Evolutionary conservation across 2,797 vertebrate species (phyloP), one percentile per base, ranked within the genome.

Genomic region (Hephaestus fuliginosus): DNA sequence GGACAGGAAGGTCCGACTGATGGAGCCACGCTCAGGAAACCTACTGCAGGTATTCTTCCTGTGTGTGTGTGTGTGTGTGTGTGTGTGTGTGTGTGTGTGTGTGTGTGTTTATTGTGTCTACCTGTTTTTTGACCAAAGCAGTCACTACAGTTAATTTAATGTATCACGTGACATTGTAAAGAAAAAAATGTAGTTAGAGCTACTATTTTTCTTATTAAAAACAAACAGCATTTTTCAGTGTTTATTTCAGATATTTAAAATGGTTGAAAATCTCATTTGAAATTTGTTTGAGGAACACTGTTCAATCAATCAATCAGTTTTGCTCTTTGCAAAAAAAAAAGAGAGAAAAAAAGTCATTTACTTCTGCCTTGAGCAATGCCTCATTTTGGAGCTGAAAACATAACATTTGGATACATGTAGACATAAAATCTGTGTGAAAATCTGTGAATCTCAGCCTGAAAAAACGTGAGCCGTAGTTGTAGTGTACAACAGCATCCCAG

Each of bases 1-100:
- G 86, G 97, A 98, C 93, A 96, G 81, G 86, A 98, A 95, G 85
- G 93, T 98, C 80, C 93, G 97, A 13, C 81, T 99, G 70, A 88
- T 98, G 12, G 96, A 98, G 80, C 89, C 97, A 0, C 96, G 93
- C 52, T 92, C 94, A 36, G 97, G 96, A 79, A 85, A 68, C 9
- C 71, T 98, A 22, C 78, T 97, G 78, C 96, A 94, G 94, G 97
- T 98, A 49, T 7, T 28, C 43, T 77, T 5, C 0, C 3, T 41
- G 8, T 55, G 10, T 44, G 15, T 65, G 46, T 60, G 18, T 20
- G 61, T 56, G 25, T 74, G 15, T 58, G 48, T 65, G 30, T 65
- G 22, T 75, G 48, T 60, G 22, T 63, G 58, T 41, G 8, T 55
- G 10, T 44, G 15, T 65, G 46, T 60, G 18, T 20, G 61, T 56